A percentile compares a stretch with the other conserved stretches of the same genome.
Conservation (phyloP, 2,113 vertebrate genomes). For the Sander vitreus region DNA sequence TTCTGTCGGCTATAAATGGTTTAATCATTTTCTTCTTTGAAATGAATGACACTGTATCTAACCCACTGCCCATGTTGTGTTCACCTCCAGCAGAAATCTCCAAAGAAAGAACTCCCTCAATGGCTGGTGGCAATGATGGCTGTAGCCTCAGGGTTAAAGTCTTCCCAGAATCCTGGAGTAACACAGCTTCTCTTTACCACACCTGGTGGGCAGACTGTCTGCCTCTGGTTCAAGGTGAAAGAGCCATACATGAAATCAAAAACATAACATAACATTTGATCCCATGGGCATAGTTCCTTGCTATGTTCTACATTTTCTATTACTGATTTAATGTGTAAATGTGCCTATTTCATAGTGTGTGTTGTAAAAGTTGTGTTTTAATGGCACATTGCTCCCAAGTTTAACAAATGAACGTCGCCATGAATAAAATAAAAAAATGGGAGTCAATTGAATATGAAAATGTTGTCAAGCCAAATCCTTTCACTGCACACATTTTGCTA, state of each 20-base stretch:
- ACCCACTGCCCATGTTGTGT: background rate
- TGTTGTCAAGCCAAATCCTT: background rate
- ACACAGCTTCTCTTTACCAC: background rate
- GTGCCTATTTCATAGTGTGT: background rate
- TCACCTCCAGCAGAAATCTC: slow-evolving; percentile 7
- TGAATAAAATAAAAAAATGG: background rate
- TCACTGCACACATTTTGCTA: background rate
- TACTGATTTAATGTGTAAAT: background rate
- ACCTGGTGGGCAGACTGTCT: background rate
- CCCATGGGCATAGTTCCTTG: background rate
- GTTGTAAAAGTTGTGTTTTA: background rate
- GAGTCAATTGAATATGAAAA: background rate
- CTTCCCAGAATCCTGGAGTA: background rate
- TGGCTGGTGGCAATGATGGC: background rate
- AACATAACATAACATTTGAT: background rate
- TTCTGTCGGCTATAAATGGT: slow-evolving; percentile 4
- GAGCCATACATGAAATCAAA: background rate
- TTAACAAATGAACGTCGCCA: background rate
- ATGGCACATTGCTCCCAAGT: background rate
- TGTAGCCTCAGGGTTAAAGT: slow-evolving; percentile 12
- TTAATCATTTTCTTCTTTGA: slow-evolving; percentile 5
- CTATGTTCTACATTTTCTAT: background rate
- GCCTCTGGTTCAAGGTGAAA: background rate
- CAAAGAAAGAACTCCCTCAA: background rate
- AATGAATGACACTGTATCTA: slow-evolving; percentile 6